A percentile compares a stretch with the other conserved stretches of the same genome.
Evolutionary conservation across 2,797 vertebrate species (phyloP).

Genomic region (Remorina albescens): DNA sequence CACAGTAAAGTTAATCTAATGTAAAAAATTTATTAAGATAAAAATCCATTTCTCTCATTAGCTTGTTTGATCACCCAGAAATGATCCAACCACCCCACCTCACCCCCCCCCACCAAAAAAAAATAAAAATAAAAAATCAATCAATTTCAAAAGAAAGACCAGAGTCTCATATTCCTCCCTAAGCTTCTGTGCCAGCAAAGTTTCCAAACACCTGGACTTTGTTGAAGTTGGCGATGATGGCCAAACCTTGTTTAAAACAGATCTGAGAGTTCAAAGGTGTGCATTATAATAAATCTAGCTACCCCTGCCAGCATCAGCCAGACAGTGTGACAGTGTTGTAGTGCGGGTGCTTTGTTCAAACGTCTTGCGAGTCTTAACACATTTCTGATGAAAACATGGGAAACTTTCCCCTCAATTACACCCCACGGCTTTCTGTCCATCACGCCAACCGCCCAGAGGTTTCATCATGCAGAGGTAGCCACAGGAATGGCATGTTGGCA

Average conservation of each 20-base stretch:
- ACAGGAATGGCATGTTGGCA: conserved; percentile 63
- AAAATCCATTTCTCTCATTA: neutral
- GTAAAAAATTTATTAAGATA: neutral
- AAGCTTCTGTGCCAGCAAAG: conserved; percentile 14
- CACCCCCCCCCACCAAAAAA: no score
- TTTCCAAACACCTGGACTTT: conserved; percentile 42
- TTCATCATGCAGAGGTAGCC: conserved; percentile 55
- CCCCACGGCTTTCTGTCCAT: conserved; percentile 73
- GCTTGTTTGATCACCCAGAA: neutral
- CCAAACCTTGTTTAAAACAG: conserved; percentile 29
- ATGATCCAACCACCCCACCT: no score
- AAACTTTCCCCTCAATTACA: conserved; percentile 71
- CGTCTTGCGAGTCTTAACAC: conserved; percentile 65
- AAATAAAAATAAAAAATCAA: no score
- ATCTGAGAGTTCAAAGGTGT: conserved; percentile 60
- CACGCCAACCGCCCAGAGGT: conserved; percentile 54
- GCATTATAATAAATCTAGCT: conserved; percentile 35
- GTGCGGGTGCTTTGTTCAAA: conserved; percentile 65
- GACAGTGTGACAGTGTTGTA: conserved; percentile 48
- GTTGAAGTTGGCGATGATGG: conserved; percentile 19
- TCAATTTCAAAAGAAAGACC: conserved; percentile 10
- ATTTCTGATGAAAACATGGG: conserved; percentile 58
- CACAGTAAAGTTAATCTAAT: neutral
- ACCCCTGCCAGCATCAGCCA: conserved; percentile 40
- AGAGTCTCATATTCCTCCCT: conserved; percentile 5